These are phyloP conservation scores for Zoanthus sansibaricus DNA, from an alignment of 92 coral and sea anemone species.

Conservation along the genomic window DNA sequence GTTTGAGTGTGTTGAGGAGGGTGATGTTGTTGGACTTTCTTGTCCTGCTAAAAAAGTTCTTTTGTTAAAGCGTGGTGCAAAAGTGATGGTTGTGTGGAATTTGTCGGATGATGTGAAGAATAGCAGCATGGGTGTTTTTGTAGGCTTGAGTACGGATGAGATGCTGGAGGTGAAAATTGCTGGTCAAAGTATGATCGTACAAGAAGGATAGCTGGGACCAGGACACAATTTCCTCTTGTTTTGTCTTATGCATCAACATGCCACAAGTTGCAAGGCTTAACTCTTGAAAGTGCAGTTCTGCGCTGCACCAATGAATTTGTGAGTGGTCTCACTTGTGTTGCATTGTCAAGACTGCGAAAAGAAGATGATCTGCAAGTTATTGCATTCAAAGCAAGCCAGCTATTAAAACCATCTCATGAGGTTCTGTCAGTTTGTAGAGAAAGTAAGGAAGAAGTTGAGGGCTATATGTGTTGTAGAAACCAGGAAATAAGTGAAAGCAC, in stretches of 20 bases:
- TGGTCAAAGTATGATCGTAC: constrained; percentile 4
- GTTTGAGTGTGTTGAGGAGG: too few relatives aligned
- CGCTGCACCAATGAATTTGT: constrained; percentile 10
- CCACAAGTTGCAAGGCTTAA: constrained; percentile 36
- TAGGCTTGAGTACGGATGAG: background rate
- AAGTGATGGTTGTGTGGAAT: constrained; percentile 1
- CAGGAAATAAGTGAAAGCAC: background rate
- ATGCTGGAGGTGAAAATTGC: constrained; percentile 1
- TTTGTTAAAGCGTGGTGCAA: background rate
- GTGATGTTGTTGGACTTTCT: too few relatives aligned
- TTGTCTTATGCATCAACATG: constrained; percentile 36
- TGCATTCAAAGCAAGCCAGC: background rate
- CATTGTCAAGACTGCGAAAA: constrained; percentile 39
- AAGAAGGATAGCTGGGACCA: constrained; percentile 24
- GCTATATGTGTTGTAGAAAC: background rate
- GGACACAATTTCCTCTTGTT: constrained; percentile 34
- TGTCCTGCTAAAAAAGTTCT: background rate
- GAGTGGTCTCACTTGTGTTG: constrained; percentile 14
- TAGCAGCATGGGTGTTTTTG: background rate
- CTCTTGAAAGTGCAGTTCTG: constrained; percentile 26
- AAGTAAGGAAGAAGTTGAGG: constrained; percentile 4
- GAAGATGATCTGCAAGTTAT: background rate
- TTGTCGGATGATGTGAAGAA: constrained; percentile 4
- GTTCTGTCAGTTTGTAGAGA: constrained; percentile 11
- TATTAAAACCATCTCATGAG: background rate